Percentiles rank a stretch among this genome's conserved stretches.
Conservation (phyloP, 2,888 invertebrate species). For the Pemphredon lugubris region DNA sequence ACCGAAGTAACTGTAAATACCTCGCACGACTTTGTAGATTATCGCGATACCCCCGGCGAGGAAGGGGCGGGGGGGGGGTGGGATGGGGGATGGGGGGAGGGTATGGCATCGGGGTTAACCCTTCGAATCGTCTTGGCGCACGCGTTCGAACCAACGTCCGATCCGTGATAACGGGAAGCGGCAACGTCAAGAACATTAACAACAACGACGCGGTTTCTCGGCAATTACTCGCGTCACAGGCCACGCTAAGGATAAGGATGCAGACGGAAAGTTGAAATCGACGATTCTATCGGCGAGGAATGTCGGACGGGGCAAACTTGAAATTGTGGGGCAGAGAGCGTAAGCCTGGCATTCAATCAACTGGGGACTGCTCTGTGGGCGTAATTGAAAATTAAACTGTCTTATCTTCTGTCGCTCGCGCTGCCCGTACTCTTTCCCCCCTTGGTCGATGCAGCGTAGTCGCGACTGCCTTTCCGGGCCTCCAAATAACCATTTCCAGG, state of each 20-base stretch:
- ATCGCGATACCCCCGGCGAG: slow-evolving; percentile 59
- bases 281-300: slow-evolving; percentile 1
- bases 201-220: too few species aligned
- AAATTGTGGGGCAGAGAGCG: slow-evolving; percentile 26
- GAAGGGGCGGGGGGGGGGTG: slow-evolving; percentile 48
- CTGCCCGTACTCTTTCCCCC: slow-evolving; percentile 38
- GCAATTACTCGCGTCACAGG: too few species aligned
- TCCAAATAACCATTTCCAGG: slow-evolving; percentile 78
- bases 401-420: slow-evolving; percentile 72
- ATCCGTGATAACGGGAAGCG: too few species aligned
- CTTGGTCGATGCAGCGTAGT: slow-evolving; percentile 45
- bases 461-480: slow-evolving; percentile 72
- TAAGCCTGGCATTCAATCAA: slow-evolving; percentile 43
- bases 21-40: slow-evolving; percentile 66
- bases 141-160: neutral
- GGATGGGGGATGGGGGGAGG: slow-evolving; percentile 45
- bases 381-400: slow-evolving; percentile 79
- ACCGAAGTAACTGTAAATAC: slow-evolving; percentile 65
- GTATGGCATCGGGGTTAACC: slow-evolving; percentile 10
- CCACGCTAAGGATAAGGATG: too few species aligned
- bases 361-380: slow-evolving; percentile 41
- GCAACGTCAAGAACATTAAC: too few species aligned
- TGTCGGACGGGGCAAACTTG: slow-evolving; percentile 12
- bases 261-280: slow-evolving; percentile 7
- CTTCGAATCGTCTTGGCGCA: neutral